Base-by-base conservation (phyloP, 2,113 vertebrate species). In the Tragelaphus scriptus region DNA sequence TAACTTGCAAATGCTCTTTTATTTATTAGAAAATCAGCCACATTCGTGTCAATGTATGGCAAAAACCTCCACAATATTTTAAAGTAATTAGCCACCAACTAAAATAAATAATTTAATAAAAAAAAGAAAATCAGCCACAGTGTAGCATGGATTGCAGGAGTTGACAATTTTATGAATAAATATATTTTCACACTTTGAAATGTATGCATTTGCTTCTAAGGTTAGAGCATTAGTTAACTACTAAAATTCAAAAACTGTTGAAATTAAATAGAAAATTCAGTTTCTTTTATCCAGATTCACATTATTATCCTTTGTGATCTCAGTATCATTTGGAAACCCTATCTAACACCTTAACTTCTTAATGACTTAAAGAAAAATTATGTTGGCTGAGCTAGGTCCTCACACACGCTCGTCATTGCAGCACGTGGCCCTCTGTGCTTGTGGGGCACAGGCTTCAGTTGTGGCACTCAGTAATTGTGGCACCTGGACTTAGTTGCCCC, bases 11-110 rank as follows among this genome's bases (percentile, higher is more conserved):
- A 44, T 81, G 36, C 1, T 82, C 9, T 55, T 28, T 91, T 79
- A 68, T 88, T 89, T 77, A 85, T 88, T 93, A 93, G 93, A 89
- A 95, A 88, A 93, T 51, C 53, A 85, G 28, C 47, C 12, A 88
- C 75, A 90, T 23, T 75, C 19, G 12, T 75, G 68, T 23, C 68
- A 75, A 40, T 75, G n/a, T 75, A 75, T 75, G 68, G 68, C n/a
- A 75, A 25, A 40, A 75, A 6, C n/a, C 19, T 25, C 10, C 68
- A 40, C 19, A 40, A 23, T 40, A 40, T 75, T 75, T 75, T 75
- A 40, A 71, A 40, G 65, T 71, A 36, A 68, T 19, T 68, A 68
- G 68, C 68, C 36, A 36, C 19, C 68, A 40, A 75, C 19, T 75
- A 71, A 40, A 71, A 23, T 40, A 40, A 71, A 71, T 23, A 36